Conservation (phyloP, 2,113 vertebrate genomes). For the Stegastes partitus region DNA sequence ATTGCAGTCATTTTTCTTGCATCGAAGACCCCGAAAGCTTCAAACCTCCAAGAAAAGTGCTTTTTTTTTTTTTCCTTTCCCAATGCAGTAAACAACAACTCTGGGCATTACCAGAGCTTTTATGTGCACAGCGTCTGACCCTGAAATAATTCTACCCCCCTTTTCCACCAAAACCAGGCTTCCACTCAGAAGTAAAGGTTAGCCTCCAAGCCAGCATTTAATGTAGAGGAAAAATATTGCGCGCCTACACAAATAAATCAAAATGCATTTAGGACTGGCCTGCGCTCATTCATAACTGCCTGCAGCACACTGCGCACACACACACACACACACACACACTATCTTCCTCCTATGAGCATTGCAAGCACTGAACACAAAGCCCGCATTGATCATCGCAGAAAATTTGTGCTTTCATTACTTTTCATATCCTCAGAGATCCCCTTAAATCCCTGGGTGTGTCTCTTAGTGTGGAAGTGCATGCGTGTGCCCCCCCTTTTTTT, state of each 20-base stretch:
- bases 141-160: slow-evolving; percentile 58
- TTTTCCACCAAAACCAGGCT: slow-evolving; percentile 41
- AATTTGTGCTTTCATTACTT: slow-evolving; percentile 48
- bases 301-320: slow-evolving; percentile 17
- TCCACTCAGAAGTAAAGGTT: slow-evolving; percentile 68
- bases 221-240: slow-evolving; percentile 65
- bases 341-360: slow-evolving; percentile 35
- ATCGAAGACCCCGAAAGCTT: slow-evolving; percentile 26
- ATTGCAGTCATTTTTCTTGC: not conserved
- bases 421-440: slow-evolving; percentile 41
- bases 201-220: slow-evolving; percentile 63
- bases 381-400: slow-evolving; percentile 49
- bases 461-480: slow-evolving; percentile 13
- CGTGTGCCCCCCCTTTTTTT: slow-evolving; percentile 27
- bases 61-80: not conserved
- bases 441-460: slow-evolving; percentile 29
- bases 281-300: slow-evolving; percentile 49
- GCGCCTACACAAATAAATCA: slow-evolving; percentile 63
- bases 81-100: slow-evolving; percentile 50
- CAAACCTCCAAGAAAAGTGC: slow-evolving; percentile 19
- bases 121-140: slow-evolving; percentile 64
- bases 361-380: slow-evolving; percentile 43
- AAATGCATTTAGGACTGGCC: slow-evolving; percentile 59
- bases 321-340: slow-evolving; percentile 9
- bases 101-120: slow-evolving; percentile 51